phyloP scores from a whole-genome alignment of 2,797 vertebrate species.

The Sebastes aleutianus region DNA sequence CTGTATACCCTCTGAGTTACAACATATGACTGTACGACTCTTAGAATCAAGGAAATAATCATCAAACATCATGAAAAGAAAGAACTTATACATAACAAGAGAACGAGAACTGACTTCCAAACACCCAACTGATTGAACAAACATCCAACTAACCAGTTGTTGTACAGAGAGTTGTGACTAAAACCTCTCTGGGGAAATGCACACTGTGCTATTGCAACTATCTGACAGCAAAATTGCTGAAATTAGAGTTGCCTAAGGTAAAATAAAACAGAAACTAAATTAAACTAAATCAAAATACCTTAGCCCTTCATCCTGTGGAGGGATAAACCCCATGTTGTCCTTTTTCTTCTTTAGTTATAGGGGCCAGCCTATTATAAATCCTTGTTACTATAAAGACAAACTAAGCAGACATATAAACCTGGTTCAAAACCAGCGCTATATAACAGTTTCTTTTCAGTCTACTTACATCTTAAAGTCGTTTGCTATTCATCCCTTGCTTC shows the following conservation, averaged over 20 bases:
- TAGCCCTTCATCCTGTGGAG: not conserved
- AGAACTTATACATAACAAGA: not conserved
- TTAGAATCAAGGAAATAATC: not conserved
- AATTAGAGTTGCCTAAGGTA: not conserved
- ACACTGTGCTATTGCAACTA: not conserved
- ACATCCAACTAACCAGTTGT: not conserved
- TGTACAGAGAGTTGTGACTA: not conserved
- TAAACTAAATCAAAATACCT: not conserved
- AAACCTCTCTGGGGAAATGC: not conserved
- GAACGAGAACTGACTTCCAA: not conserved
- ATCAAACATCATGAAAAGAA: not conserved
- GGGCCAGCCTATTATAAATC: no score
- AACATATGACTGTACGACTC: not conserved
- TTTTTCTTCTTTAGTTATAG: not conserved
- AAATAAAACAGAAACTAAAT: not conserved
- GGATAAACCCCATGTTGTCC: not conserved
- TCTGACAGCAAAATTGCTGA: no score
- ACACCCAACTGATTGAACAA: not conserved
- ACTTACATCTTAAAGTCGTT: not conserved
- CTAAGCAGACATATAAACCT: not conserved
- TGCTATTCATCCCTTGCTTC: not conserved
- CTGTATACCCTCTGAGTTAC: not conserved
- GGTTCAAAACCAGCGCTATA: not conserved
- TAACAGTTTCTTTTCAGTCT: not conserved
- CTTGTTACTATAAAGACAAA: no score